These are phyloP conservation scores for Macrotrachela quadricornifera DNA, from an alignment of 1,140 invertebrate species.

Conservation along the genomic window DNA sequence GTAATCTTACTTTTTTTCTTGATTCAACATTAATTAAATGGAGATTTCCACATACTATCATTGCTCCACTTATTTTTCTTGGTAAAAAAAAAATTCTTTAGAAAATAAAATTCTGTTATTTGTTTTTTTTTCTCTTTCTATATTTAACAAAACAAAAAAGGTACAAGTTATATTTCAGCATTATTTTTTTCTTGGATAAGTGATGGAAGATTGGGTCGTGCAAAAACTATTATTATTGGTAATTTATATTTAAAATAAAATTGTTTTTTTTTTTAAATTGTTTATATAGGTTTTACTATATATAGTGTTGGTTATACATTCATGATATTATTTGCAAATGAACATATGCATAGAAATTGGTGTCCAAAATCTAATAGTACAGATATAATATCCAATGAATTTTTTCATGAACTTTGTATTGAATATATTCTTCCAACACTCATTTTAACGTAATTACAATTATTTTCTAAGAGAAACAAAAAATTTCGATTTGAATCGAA, in stretches of 20 bases:
- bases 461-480: neutral
- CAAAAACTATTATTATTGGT: slow-evolving; percentile 30
- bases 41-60: slow-evolving; percentile 29
- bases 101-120: too few species aligned
- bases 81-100: slow-evolving; percentile 12
- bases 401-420: slow-evolving; percentile 10
- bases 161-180: too few species aligned
- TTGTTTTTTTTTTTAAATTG: slow-evolving; percentile 31
- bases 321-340: slow-evolving; percentile 15
- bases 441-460: neutral
- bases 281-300: slow-evolving; percentile 26
- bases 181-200: too few species aligned
- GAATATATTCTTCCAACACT: slow-evolving; percentile 9
- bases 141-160: too few species aligned
- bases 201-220: slow-evolving; percentile 16
- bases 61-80: slow-evolving; percentile 28
- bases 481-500: neutral
- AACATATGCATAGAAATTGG: too few species aligned
- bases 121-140: too few species aligned
- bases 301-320: slow-evolving; percentile 30
- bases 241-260: too few species aligned
- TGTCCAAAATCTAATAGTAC: slow-evolving; percentile 11
- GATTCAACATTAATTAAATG: slow-evolving; percentile 28
- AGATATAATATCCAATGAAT: neutral
- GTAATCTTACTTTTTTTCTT: slow-evolving; percentile 35